phyloP scores from a whole-genome alignment of 2,888 invertebrate species.

The Caenorhabditis angaria region DNA sequence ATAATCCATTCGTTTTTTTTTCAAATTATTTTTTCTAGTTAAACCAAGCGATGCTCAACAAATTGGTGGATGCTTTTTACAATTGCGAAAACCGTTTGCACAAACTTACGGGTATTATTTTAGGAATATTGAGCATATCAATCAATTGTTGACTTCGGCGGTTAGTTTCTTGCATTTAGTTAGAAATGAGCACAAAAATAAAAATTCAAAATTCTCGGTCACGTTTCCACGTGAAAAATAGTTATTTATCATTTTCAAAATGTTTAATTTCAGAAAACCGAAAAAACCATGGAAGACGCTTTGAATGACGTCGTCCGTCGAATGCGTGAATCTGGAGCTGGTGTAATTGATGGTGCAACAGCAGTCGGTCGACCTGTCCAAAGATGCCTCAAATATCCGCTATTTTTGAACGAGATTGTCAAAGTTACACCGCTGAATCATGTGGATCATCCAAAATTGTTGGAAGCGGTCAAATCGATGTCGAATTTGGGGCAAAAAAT shows the following conservation, averaged over 20 bases:
- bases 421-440: slow-evolving; percentile 67
- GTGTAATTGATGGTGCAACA: slow-evolving; percentile 60
- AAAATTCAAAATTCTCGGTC: background rate
- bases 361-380: slow-evolving; percentile 66
- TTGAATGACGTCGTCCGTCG: slow-evolving; percentile 48
- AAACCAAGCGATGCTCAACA: slow-evolving; percentile 48
- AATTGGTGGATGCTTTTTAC: slow-evolving; percentile 58
- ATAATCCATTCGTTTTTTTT: too few relatives aligned
- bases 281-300: slow-evolving; percentile 49
- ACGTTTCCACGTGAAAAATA: background rate
- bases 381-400: slow-evolving; percentile 66
- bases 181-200: too few relatives aligned
- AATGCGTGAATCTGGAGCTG: slow-evolving; percentile 45
- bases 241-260: too few relatives aligned
- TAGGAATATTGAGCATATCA: slow-evolving; percentile 65
- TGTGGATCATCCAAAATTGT: slow-evolving; percentile 65
- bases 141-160: slow-evolving; percentile 58
- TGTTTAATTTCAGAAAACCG: slow-evolving; percentile 35
- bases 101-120: slow-evolving; percentile 66
- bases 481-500: slow-evolving; percentile 66
- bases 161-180: slow-evolving; percentile 17
- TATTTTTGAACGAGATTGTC: slow-evolving; percentile 63
- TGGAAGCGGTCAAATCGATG: slow-evolving; percentile 66
- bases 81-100: slow-evolving; percentile 61
- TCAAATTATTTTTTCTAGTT: slow-evolving; percentile 35